Evolutionary conservation across 2,888 invertebrate genomes (phyloP), one percentile per base, ranked within the genome.

Genomic region (Therioaphis trifolii): DNA sequence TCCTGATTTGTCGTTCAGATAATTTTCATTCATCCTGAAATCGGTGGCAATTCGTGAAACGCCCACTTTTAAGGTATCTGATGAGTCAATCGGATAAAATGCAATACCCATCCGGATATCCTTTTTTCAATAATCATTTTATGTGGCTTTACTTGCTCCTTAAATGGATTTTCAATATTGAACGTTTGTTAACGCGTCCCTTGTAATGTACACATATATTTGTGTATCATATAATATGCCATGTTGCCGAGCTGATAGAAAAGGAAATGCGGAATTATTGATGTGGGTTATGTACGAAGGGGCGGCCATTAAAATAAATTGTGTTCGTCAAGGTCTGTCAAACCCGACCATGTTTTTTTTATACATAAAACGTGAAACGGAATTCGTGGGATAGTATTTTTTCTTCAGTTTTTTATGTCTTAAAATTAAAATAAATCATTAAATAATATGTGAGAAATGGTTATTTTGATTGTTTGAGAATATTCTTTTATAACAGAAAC

Each of bases 221-320:
- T 55, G 24, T 29, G 29, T 1, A 72, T 58, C 21, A 29, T 75
- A 58, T 75, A 58, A 24, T 27, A 55, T 63, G 58, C 71, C 15
- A 69, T 43, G 82, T 61, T 46, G 61, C 58, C 29, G 61, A 21
- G 72, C 27, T 24, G 71, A 49, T 61, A 24, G 74, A 52, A 63
- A 82, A 82, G 82, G 82, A 82, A 82, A 82, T 74, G 40, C 82
- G 82, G 82, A 82, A 82, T 82, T 82, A 82, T 82, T 82, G 82
- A 82, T 82, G 82, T 82, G 82, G 74, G 82, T 63, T 18, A 58
- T 58, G 27, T 74, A 82, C 74, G 63, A 40, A 82, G 82, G 82
- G 82, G 74, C 82, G 63, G 82, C 82, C 82, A 82, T 82, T 82
- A 82, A 82, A 82, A 82, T 74, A 72, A 82, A 82, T 82, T 82